Base-by-base conservation (phyloP, 2,888 invertebrate species). In the Drosophila formosana region DNA sequence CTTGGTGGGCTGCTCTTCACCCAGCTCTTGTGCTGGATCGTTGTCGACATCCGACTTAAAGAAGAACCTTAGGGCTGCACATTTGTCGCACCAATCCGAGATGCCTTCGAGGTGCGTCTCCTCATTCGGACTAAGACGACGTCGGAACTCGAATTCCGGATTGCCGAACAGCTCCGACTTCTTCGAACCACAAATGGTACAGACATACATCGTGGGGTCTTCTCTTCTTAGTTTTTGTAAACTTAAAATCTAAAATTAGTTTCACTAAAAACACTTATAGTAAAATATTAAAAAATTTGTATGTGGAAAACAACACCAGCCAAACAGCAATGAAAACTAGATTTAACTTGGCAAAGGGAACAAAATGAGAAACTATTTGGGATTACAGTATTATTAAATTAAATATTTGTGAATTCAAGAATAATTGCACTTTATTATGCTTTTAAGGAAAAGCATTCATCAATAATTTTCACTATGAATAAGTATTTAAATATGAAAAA, bases 161-260 rank as follows among this genome's bases (percentile, higher is more conserved):
- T 41, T 46, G 11, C 26, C 30, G 8, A n/a, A 55, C 0, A 83
- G 30, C n/a, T 41, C 23, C 0, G 23, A 2, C 18, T 75, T 75
- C 26, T 32, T 51, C 0, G 45, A 9, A 8, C 72, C 68, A n/a
- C 78, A 87, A 0, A 51, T 49, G 0, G 51, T 51, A 18, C 84
- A 82, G 4, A 52, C 9, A 30, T 53, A 81, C 82, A 87, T 84
- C 8, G 55, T 30, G 1, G 2, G 13, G 18, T 6, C 37, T 37
- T n/a, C 4, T n/a, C n/a, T 32, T 34, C 30, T 3, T 18, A 18
- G 30, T 30, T 6, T 41, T 41, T 30, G 26, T 6, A 7, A 3
- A 9, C 2, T 46, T 6, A 45, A 53, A 50, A 30, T 4, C 5
- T 30, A 30, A 25, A 11, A 5, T 45, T 43, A 37, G 23, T 41